Percentiles rank a stretch among this genome's conserved stretches.
phyloP scores from a whole-genome alignment of 2,113 vertebrate genomes.

The Synchiropus splendidus region DNA sequence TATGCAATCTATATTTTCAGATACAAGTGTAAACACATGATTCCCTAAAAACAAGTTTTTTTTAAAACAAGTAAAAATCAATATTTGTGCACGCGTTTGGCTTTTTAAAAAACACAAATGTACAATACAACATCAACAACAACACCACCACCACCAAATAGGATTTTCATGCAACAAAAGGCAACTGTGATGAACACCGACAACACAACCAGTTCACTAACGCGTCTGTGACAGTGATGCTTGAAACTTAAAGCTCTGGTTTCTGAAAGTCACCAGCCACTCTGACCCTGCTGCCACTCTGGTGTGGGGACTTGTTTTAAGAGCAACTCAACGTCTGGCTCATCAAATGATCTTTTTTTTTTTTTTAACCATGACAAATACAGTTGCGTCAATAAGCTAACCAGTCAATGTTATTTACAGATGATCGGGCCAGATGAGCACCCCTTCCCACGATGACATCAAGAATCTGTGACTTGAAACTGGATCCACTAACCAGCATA shows the following conservation, averaged over 20 bases:
- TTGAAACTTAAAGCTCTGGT: conserved; percentile 16
- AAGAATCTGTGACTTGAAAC: conserved; percentile 56
- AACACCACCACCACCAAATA: conserved; percentile 35
- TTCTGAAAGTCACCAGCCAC: conserved; percentile 21
- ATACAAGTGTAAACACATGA: conserved; percentile 70
- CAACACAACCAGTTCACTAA: conserved; percentile 35
- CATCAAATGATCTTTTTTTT: conserved; percentile 2
- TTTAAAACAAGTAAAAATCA: conserved; percentile 53
- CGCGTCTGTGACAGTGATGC: conserved; percentile 15
- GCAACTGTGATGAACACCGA: conserved; percentile 53
- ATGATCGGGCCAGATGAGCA: conserved; percentile 26
- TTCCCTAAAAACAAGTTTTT: conserved; percentile 48
- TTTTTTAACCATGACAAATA: conserved; percentile 35
- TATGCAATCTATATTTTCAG: conserved; percentile 67
- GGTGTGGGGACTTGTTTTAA: conserved; percentile 14
- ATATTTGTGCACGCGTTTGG: conserved; percentile 51
- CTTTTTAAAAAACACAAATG: conserved; percentile 35
- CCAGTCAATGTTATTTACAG: conserved; percentile 50
- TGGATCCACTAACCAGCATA: conserved; percentile 45
- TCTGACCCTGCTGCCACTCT: no score
- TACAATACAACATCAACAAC: conserved; percentile 40
- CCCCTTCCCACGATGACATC: conserved; percentile 44
- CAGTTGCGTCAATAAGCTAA: conserved; percentile 14
- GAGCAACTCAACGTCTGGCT: no score
- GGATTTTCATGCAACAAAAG: conserved; percentile 69